phyloP scores from a whole-genome alignment of 2,113 vertebrate genomes.

The Myrmophylax atrothorax region DNA sequence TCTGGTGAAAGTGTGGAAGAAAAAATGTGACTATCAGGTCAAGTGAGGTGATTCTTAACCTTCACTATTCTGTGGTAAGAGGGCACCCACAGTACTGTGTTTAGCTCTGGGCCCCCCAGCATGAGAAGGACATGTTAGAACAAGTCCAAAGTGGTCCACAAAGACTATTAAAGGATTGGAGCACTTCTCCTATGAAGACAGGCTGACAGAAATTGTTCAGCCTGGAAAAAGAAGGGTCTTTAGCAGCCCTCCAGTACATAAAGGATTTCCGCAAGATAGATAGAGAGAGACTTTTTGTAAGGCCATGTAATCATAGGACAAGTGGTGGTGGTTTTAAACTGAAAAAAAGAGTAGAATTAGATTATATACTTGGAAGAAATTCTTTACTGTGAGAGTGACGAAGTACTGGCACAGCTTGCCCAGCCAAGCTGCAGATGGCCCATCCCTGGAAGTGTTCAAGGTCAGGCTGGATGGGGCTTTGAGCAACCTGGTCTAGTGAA shows the following conservation, averaged over 20 bases:
- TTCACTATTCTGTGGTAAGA: no score
- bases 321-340: background rate
- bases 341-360: background rate
- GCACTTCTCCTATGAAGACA: no score
- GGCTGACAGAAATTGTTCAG: no score
- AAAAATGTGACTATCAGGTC: no score
- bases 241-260: background rate
- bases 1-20: no score
- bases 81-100: background rate
- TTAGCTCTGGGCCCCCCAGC: background rate
- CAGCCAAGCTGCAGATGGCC: background rate
- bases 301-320: background rate
- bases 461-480: background rate
- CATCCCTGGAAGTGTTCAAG: background rate
- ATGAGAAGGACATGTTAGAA: background rate
- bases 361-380: background rate
- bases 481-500: background rate
- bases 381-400: no score
- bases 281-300: background rate
- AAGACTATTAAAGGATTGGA: no score
- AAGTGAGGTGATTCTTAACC: no score
- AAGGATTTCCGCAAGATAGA: background rate
- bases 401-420: no score
- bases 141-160: background rate
- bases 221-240: no score